Conservation (phyloP, 2,888 invertebrate species). For the Liodrosophila aerea region DNA sequence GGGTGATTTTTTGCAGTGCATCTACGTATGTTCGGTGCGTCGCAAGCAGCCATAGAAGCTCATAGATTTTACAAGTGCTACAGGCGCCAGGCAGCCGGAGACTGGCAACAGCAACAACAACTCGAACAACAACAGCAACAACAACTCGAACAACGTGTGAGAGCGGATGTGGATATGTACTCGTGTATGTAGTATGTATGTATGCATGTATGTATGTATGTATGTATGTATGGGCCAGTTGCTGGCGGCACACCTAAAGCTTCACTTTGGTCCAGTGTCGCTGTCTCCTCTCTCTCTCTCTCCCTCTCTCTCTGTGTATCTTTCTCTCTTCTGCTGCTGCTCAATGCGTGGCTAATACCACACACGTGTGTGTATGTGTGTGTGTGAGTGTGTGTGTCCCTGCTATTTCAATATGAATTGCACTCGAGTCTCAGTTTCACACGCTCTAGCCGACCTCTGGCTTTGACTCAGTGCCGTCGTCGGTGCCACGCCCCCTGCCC, state of each 20-base stretch:
- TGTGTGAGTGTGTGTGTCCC: slow-evolving; percentile 43
- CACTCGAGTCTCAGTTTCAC: slow-evolving; percentile 31
- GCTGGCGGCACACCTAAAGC: slow-evolving; percentile 48
- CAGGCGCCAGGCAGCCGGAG: slow-evolving; percentile 50
- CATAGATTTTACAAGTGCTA: slow-evolving; percentile 53
- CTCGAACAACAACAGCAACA: slow-evolving; percentile 5
- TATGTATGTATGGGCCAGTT: slow-evolving; percentile 11
- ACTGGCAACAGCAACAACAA: slow-evolving; percentile 10
- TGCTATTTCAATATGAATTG: slow-evolving; percentile 53
- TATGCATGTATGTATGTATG: too few relatives aligned
- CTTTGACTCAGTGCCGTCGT: background rate
- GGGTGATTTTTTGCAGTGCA: background rate
- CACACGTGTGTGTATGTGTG: slow-evolving; percentile 8
- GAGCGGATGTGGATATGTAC: slow-evolving; percentile 34
- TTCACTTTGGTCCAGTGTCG: slow-evolving; percentile 10
- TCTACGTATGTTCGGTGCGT: slow-evolving; percentile 7
- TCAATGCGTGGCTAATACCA: slow-evolving; percentile 34
- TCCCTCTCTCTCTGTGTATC: too few relatives aligned
- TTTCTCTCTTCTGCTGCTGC: too few relatives aligned
- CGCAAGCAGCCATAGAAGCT: slow-evolving; percentile 46
- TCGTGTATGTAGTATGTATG: background rate
- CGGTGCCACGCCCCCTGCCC: background rate
- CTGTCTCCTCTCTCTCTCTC: too few relatives aligned
- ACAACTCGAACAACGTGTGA: slow-evolving; percentile 24
- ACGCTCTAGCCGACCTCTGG: slow-evolving; percentile 12